These are phyloP conservation scores for Cyclina sinensis DNA, from an alignment of 1,140 invertebrate species.

Conservation along the genomic window DNA sequence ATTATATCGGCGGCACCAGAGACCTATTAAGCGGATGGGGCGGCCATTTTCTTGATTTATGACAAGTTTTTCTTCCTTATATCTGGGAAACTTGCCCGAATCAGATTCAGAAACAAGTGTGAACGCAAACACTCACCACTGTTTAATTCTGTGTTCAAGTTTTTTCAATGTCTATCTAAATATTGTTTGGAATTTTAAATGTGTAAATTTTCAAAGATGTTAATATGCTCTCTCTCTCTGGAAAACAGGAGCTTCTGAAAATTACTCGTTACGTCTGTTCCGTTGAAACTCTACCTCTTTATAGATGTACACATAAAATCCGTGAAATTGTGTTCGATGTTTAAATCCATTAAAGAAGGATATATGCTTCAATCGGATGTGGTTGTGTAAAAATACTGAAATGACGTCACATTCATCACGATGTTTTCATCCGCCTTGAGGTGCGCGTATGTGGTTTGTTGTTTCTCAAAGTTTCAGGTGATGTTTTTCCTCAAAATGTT, in stretches of 20 bases:
- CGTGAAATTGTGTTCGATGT: neutral
- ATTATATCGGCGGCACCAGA: conserved; percentile 45
- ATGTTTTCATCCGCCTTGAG: neutral
- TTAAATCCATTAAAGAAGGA: neutral
- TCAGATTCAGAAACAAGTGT: conserved; percentile 12
- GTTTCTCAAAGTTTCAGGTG: neutral
- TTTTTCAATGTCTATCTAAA: neutral
- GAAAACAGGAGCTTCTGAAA: no score
- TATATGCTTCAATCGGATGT: neutral
- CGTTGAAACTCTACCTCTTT: no score
- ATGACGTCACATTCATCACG: conserved; percentile 9
- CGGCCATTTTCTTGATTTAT: conserved; percentile 65
- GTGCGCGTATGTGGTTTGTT: neutral
- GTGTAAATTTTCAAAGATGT: no score
- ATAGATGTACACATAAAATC: no score
- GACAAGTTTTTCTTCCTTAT: conserved; percentile 48
- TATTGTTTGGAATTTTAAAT: neutral
- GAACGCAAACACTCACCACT: conserved; percentile 6
- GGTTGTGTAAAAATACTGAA: neutral
- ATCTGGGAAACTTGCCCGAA: conserved; percentile 39
- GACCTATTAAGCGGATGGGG: conserved; percentile 40
- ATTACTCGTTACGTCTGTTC: no score
- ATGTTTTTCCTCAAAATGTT: no score
- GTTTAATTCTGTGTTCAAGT: neutral
- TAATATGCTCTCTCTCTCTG: no score